A percentile compares a stretch with the other conserved stretches of the same genome.
These are phyloP conservation scores for Alviniconcha marisindica DNA, from an alignment of 1,140 invertebrate species.

Conservation along the genomic window DNA sequence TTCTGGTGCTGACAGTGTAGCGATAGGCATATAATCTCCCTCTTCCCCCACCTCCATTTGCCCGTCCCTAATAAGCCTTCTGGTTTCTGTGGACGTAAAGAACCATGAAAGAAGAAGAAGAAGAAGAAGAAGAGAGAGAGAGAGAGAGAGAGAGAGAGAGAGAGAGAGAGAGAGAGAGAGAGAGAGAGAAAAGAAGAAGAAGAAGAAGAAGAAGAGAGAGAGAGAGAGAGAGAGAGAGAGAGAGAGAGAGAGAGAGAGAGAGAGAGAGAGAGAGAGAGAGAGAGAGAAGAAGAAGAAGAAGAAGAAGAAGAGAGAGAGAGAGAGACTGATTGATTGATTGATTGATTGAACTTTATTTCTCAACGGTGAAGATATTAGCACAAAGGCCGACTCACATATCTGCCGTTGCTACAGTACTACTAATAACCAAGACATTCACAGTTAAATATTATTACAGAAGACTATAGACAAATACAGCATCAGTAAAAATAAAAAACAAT, in stretches of 20 bases:
- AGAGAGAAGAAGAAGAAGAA: slow-evolving; percentile 24
- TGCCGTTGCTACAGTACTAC: too few species aligned
- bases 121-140: neutral
- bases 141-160: neutral
- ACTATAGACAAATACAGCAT: too few species aligned
- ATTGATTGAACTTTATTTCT: too few species aligned
- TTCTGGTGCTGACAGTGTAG: neutral
- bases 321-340: too few species aligned
- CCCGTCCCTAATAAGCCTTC: too few species aligned
- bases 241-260: slow-evolving; percentile 27
- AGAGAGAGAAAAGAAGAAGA: neutral
- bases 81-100: too few species aligned
- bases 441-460: too few species aligned
- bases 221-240: slow-evolving; percentile 20
- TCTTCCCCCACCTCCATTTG: too few species aligned
- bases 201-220: slow-evolving; percentile 10
- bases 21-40: neutral
- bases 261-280: slow-evolving; percentile 26
- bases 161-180: neutral
- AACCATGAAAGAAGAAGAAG: neutral
- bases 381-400: too few species aligned
- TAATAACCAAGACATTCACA: too few species aligned
- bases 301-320: slow-evolving; percentile 23
- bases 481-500: too few species aligned
- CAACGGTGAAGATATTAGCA: too few species aligned